Percentiles rank a stretch among this genome's conserved stretches.
Conservation (phyloP, 2,797 vertebrate genomes). For the Coccyzus lansbergi region DNA sequence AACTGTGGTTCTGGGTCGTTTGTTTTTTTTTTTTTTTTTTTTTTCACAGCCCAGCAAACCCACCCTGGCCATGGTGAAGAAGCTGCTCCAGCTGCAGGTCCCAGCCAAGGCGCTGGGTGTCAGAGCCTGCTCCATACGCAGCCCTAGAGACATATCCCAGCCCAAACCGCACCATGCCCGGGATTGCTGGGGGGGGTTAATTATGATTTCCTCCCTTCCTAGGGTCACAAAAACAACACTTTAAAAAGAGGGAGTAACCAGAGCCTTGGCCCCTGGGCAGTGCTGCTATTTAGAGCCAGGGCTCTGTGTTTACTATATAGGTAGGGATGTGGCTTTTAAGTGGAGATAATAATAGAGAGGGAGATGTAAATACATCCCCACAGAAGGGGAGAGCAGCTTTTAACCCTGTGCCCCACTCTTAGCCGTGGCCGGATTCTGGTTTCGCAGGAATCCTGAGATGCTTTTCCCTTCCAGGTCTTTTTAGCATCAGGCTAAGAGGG, state of each 20-base stretch:
- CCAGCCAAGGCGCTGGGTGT: neutral
- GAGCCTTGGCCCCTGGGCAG: conserved; percentile 25
- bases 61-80: neutral
- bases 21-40: too few species aligned
- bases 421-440: neutral
- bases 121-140: neutral
- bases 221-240: rapidly evolving
- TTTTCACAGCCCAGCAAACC: neutral
- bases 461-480: neutral
- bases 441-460: neutral
- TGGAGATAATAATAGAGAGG: conserved; percentile 25
- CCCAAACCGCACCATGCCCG: rapidly evolving
- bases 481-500: neutral
- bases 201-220: neutral
- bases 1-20: too few species aligned
- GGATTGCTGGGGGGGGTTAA: neutral
- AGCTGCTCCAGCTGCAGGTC: neutral
- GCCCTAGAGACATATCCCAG: neutral
- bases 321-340: conserved; percentile 47
- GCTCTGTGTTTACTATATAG: conserved; percentile 33
- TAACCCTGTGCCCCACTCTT: neutral
- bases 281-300: conserved; percentile 11
- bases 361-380: conserved; percentile 35
- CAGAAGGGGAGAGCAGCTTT: neutral
- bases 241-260: conserved; percentile 28